Conservation (phyloP, 64 coral and sea anemone species). For the Catalaphyllia jardinei region DNA sequence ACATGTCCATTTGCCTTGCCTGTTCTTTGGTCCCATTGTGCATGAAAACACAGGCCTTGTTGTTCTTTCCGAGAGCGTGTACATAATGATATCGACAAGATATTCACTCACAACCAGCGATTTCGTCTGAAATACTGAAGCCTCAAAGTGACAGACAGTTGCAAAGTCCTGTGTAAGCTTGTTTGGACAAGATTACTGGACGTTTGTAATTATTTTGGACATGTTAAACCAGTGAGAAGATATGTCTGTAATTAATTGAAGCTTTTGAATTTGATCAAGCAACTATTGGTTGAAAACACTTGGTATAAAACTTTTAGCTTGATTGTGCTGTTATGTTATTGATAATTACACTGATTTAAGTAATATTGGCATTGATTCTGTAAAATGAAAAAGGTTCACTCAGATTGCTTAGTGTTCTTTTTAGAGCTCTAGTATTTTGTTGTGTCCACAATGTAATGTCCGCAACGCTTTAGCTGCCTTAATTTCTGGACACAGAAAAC, state of each 20-base stretch:
- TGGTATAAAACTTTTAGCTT: too few relatives aligned
- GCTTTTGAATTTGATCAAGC: too few relatives aligned
- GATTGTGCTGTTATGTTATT: too few relatives aligned
- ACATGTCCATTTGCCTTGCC: neutral
- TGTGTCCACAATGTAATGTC: slow-evolving; percentile 27
- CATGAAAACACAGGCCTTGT: neutral
- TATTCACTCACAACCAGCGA: neutral
- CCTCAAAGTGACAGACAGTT: slow-evolving; percentile 4
- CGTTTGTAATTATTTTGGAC: too few relatives aligned
- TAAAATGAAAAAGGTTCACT: neutral
- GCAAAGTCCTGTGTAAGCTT: slow-evolving; percentile 6
- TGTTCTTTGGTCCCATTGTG: slow-evolving; percentile 36
- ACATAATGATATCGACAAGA: slow-evolving; percentile 17
- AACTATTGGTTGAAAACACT: too few relatives aligned
- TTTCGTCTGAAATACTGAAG: neutral
- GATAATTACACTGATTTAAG: too few relatives aligned
- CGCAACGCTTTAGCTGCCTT: slow-evolving; percentile 27
- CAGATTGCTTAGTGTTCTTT: slow-evolving; percentile 1
- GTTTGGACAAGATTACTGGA: neutral
- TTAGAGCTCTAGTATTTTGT: slow-evolving; percentile 7
- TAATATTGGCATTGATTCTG: neutral
- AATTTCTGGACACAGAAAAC: too few relatives aligned
- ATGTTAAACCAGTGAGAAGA: too few relatives aligned
- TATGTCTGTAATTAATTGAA: too few relatives aligned
- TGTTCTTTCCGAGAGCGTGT: neutral